Base-by-base conservation (phyloP, 2,888 invertebrate species). In the Synanthedon formicaeformis region DNA sequence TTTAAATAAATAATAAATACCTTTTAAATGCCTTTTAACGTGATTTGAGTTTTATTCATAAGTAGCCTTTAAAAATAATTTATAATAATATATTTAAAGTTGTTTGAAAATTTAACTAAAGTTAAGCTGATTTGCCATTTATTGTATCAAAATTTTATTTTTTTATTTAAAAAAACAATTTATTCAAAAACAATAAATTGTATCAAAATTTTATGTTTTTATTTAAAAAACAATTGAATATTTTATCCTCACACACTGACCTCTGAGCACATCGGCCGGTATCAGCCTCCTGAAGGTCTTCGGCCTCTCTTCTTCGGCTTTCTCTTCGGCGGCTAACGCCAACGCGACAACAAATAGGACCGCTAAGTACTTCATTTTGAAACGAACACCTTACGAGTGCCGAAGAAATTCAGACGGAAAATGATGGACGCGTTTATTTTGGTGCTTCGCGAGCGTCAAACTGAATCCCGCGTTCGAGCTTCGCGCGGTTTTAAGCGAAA, bases 241-340 rank as follows among this genome's bases (percentile, higher is more conserved):
- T 34, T 34, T 49, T 11, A 14, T 6, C 4, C 8, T 16, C 16
- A 18, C 18, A 52, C 64, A 88, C 90, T 89, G 86, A 96, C 96
- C 96, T 91, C 96, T 92, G 58, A 96, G 89, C 45, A 95, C 94
- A 81, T 96, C 96, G 66, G 96, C 96, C 48, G 96, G 96, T 66
- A 96, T 96, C 62, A 96, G 88, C 61, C 96, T 89, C 70, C 91
- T 93, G 89, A 90, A 96, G 50, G 94, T 92, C 78, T 92, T 94
- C 51, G 92, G 89, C 56, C 89, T 88, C 6, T 90, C 89, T 48
- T 89, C 89, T 57, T 83, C 84, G 63, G 88, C 88, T 51, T 88
- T 85, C 57, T 89, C 90, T 58, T 88, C 88, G 59, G 89, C 89
- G 59, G 90, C 83, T 60, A 90, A 82, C 61, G 90, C 84, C 65